Percentiles rank a stretch among this genome's conserved stretches.
phyloP scores from a whole-genome alignment of 2,797 vertebrate species.

The Steatocranus sp. region DNA sequence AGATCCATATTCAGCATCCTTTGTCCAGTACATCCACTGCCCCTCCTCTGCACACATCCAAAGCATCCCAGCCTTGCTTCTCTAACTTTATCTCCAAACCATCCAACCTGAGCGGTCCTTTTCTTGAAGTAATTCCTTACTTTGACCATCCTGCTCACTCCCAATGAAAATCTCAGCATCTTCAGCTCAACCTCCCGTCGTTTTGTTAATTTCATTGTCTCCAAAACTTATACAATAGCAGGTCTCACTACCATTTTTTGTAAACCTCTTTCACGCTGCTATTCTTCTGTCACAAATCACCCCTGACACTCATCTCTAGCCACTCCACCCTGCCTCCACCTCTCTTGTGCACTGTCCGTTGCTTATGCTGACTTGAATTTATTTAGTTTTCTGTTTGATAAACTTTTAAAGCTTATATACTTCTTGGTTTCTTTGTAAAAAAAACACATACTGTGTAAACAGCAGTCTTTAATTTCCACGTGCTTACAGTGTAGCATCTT shows the following conservation, averaged over 20 bases:
- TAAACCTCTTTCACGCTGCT: neutral
- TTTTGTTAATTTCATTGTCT: neutral
- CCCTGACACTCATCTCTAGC: neutral
- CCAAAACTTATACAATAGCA: neutral
- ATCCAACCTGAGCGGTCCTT: neutral
- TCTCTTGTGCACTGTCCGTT: neutral
- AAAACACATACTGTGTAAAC: neutral
- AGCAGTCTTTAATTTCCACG: neutral
- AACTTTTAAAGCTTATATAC: neutral
- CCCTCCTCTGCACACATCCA: neutral
- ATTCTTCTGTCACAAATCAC: neutral
- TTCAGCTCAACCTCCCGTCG: neutral
- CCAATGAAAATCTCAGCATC: neutral
- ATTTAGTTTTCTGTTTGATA: neutral
- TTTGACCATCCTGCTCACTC: neutral
- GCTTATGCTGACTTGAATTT: neutral
- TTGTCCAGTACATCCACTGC: neutral
- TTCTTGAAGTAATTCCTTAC: neutral
- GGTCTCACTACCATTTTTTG: neutral
- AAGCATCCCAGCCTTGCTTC: neutral
- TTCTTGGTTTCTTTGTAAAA: neutral
- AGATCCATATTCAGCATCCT: neutral
- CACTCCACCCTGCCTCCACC: neutral
- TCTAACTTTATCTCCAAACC: neutral
- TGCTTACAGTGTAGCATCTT: neutral